Base-by-base conservation (phyloP, 2,113 vertebrate genomes). In the Rhinoptilus africanus region DNA sequence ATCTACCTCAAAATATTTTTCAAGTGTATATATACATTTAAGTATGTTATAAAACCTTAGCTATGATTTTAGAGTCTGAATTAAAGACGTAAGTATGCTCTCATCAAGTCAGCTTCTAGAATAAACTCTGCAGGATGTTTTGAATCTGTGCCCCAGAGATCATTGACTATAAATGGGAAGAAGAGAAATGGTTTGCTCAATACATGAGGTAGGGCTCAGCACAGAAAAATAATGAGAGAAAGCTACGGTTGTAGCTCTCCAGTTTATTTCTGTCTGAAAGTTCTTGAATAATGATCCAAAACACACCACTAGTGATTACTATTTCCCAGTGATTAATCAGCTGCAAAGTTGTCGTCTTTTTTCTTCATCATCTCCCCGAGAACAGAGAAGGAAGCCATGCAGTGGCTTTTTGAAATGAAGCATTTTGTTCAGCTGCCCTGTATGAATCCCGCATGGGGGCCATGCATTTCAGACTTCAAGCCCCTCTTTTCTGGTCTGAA, bases 271-370 rank as follows among this genome's bases (percentile, higher is more conserved):
- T 96, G 94, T 71, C 95, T 67, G 73, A 96, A 97, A 93, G 79
- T 56, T 89, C 89, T 68, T 89, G 89, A 95, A 97, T 93, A 96
- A 96, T 92, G 97, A 97, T 76, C 97, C 93, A 94, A 93, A 96
- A 93, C 86, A 69, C 78, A 92, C 75, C 43, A 75, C 26, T 62
- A 69, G 91, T 95, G 96, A 97, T 96, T 97, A 94, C 92, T 27
- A 84, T 75, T 97, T 97, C 93, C 87, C 84, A 85, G 66, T 51
- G 92, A 96, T 93, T 86, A 93, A 97, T 97, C 97, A 96, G 95
- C 83, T 92, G 96, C 85, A 74, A 73, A 93, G 73, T 74, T 60
- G 1, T 56, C 3, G 0, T 78, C 67, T 92, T 85, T 76, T 28
- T 77, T 57, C 83, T 3, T 39, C 73, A 78, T 88, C 94, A 39